Conservation (phyloP, 2,113 vertebrate genomes). For the Albula glossodonta region DNA sequence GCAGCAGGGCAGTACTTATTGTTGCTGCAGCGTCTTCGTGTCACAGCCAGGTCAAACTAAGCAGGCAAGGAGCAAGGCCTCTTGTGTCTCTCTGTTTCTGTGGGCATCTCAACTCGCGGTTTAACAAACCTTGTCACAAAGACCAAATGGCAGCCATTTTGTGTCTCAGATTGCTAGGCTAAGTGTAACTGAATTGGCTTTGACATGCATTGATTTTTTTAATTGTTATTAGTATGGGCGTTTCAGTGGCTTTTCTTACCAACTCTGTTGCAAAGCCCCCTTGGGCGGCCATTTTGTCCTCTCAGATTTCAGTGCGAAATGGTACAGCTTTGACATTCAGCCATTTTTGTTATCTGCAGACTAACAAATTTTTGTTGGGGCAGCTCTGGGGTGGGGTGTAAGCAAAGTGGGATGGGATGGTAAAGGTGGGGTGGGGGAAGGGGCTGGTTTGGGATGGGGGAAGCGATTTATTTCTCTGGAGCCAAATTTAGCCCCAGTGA, state of each 20-base stretch:
- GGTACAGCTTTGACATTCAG: not conserved
- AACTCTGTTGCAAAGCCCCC: no score
- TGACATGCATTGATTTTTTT: no score
- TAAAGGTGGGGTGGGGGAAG: not conserved
- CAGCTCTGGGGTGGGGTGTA: conserved; percentile 42
- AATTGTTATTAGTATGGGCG: not conserved
- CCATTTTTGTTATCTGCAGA: no score
- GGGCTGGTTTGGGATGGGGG: conserved; percentile 21
- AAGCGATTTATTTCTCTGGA: conserved; percentile 38
- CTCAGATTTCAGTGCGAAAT: not conserved
- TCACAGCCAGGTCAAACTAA: no score
- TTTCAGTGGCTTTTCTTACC: not conserved
- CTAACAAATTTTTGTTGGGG: conserved; percentile 39
- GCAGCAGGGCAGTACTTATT: no score
- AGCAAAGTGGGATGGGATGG: conserved; percentile 9
- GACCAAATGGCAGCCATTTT: no score
- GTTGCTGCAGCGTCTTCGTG: no score
- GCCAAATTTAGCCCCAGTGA: conserved; percentile 43
- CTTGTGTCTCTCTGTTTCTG: not conserved
- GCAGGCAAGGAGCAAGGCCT: not conserved
- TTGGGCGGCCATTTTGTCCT: not conserved
- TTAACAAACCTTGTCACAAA: no score
- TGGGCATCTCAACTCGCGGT: no score
- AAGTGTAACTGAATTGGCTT: no score
- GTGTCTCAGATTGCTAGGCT: no score